Base-by-base conservation (phyloP, 2,888 invertebrate genomes). In the Pristionchus arcanus region DNA sequence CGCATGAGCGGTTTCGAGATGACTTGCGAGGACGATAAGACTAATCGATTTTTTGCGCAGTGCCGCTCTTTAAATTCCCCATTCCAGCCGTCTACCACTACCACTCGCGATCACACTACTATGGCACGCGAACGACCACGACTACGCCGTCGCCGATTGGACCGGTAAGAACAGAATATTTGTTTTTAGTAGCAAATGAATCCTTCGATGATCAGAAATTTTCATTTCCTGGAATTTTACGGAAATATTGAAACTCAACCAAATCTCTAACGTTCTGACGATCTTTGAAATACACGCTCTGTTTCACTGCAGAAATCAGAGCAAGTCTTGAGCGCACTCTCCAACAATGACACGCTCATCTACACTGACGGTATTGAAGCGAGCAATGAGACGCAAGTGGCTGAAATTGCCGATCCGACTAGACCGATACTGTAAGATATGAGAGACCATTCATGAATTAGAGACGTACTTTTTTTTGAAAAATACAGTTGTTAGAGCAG, bases 61-160 rank as follows among this genome's bases (percentile, higher is more conserved):
- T n/a, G n/a, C n/a, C n/a, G n/a, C n/a, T n/a, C n/a, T n/a, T 19
- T 16, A 19, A 55, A 19, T 71, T 71, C 16, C 37, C 74, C 34
- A 74, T 49, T 81, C 28, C 53, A 81, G 81, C 28, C 49, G 81
- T 81, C 28, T 81, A 81, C 49, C 81, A 81, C 49, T 81, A 49
- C 28, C 53, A 81, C 19, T 28, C 81, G 4, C 81, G 81, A 0
- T 49, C 81, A 53, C 81, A 81, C 81, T 81, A 81, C 81, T 49
- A 81, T 28, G 11, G 42, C 37, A 19, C 5, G 9, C 5, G 49
- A 13, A 21, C 49, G n/a, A 53, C 81, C 3, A 42, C 77, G 11
- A 77, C 42, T 3, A 81, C 81, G 1, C 49, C 81, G 2, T 1
- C 49, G 7, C 81, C 81, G 1, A 53, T 28, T 28, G 53, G 81